A percentile compares a stretch with the other conserved stretches of the same genome.
Evolutionary conservation across 2,797 vertebrate genomes (phyloP).

Genomic region (Pseudochirops cupreus): DNA sequence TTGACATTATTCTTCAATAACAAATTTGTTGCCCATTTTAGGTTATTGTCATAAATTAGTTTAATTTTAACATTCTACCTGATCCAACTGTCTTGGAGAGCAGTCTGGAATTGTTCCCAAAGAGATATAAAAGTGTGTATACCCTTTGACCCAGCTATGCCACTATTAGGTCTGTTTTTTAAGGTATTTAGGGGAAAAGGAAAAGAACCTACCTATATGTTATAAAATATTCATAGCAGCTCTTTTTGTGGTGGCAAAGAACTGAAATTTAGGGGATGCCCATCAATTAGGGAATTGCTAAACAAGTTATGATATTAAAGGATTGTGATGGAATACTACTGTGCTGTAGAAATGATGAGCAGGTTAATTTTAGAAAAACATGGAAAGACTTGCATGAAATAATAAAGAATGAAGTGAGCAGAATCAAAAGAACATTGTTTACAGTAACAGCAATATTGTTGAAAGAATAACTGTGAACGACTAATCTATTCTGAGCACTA

Average conservation of each 20-base stretch:
- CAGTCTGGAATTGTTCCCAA: not conserved
- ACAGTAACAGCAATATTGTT: not conserved
- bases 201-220: not conserved
- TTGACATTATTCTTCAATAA: conserved; percentile 25
- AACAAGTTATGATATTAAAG: not conserved
- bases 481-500: not conserved
- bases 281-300: not conserved
- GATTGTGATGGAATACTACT: not conserved
- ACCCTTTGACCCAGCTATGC: not conserved
- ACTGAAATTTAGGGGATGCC: not conserved
- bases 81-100: not conserved
- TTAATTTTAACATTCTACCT: conserved; percentile 44
- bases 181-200: not conserved
- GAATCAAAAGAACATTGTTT: not conserved
- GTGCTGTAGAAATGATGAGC: not conserved
- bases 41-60: conserved; percentile 32
- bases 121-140: not conserved
- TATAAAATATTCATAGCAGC: not conserved
- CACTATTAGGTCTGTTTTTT: not conserved
- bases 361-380: not conserved
- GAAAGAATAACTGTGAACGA: not conserved
- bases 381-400: not conserved
- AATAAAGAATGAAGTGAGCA: not conserved
- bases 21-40: not conserved
- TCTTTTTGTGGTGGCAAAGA: not conserved